A percentile compares a stretch with the other conserved stretches of the same genome.
phyloP scores from a whole-genome alignment of 2,797 vertebrate species.

The Anguilla marmorata region DNA sequence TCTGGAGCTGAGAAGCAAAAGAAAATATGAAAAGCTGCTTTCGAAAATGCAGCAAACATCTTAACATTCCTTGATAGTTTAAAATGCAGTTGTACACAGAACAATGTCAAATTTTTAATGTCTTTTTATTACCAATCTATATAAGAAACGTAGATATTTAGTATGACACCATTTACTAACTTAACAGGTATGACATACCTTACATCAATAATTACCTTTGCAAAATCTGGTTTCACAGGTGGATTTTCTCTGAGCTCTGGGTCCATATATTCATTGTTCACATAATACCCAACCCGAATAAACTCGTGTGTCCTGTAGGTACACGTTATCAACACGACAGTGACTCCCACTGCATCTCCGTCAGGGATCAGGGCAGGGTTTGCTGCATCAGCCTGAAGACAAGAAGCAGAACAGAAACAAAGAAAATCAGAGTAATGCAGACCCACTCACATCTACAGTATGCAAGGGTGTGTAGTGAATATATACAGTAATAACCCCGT shows the following conservation, averaged over 20 bases:
- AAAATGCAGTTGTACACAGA: not conserved
- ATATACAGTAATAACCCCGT: not conserved
- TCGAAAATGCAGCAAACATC: not conserved
- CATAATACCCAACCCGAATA: constrained; percentile 91
- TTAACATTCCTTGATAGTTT: not conserved
- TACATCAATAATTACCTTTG: constrained; percentile 71
- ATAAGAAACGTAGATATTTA: not conserved
- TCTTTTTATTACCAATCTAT: not conserved
- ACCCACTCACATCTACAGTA: not conserved
- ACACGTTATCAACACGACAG: constrained; percentile 90
- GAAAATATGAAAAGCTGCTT: not conserved
- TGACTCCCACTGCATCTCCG: constrained; percentile 89
- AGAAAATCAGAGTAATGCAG: not conserved
- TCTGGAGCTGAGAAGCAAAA: constrained; percentile 69
- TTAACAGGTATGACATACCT: not conserved
- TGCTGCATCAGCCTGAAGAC: constrained; percentile 82
- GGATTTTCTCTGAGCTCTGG: constrained; percentile 88
- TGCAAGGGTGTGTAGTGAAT: not conserved
- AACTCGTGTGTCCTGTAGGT: constrained; percentile 91
- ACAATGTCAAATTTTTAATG: not conserved
- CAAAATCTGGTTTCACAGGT: constrained; percentile 84
- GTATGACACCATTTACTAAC: not conserved
- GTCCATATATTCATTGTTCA: constrained; percentile 90
- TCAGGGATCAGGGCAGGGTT: constrained; percentile 87
- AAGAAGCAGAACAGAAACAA: not conserved